Percentiles rank a stretch among this genome's conserved stretches.
Conservation (phyloP, 2,888 invertebrate species). For the Metallyticus violacea region DNA sequence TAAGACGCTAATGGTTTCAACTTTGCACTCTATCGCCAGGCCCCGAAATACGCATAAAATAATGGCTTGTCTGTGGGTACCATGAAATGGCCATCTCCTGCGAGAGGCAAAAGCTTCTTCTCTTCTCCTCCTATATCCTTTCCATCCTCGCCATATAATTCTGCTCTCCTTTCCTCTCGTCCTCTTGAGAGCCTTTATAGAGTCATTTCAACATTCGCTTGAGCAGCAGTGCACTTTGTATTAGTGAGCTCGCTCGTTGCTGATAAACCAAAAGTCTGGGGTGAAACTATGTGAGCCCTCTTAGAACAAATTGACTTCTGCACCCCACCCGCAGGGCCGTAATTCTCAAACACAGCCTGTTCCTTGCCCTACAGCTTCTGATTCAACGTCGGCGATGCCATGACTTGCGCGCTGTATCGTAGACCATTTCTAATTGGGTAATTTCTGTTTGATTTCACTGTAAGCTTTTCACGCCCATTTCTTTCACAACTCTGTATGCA, state of each 20-base stretch:
- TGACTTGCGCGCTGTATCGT: too few relatives aligned
- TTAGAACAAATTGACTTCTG: conserved; percentile 35
- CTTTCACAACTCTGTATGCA: too few relatives aligned
- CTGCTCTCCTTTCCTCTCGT: not conserved
- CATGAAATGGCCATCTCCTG: conserved; percentile 9
- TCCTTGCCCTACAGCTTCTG: not conserved
- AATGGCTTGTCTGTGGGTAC: conserved; percentile 27
- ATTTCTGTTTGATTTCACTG: too few relatives aligned
- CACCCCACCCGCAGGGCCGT: conserved; percentile 2
- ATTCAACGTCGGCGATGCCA: too few relatives aligned
- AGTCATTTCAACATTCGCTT: conserved; percentile 27
- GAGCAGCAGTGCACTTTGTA: not conserved
- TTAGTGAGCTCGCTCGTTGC: not conserved
- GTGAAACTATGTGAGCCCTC: conserved; percentile 29
- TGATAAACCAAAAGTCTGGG: conserved; percentile 19
- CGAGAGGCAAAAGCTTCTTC: not conserved
- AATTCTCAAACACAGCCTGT: conserved; percentile 11
- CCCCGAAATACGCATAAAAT: conserved; percentile 35
- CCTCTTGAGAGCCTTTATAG: conserved; percentile 17
- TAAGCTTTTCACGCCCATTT: too few relatives aligned
- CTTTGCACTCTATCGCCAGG: conserved; percentile 56
- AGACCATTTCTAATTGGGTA: too few relatives aligned
- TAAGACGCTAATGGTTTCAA: conserved; percentile 58
- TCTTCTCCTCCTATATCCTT: not conserved
- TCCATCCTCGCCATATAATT: not conserved